These are phyloP conservation scores for Channa striata DNA, from an alignment of 2,797 vertebrate genomes.

Conservation along the genomic window DNA sequence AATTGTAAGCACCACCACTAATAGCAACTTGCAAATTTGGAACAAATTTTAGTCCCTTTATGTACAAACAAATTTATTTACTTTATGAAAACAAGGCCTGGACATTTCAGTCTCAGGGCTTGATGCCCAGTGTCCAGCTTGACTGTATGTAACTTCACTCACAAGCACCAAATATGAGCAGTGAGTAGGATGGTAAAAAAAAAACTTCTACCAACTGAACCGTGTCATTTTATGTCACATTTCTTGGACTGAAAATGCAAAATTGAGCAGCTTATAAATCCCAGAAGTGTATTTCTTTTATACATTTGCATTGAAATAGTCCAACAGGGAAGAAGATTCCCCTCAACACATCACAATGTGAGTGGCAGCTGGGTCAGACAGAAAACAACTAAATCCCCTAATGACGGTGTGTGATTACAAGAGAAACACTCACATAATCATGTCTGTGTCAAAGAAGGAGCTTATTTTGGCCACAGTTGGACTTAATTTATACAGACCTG, in stretches of 20 bases:
- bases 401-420: not conserved
- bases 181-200: too few relatives aligned
- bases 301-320: conserved; percentile 16
- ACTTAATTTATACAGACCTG: conserved; percentile 9
- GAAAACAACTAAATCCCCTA: not conserved
- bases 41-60: too few relatives aligned
- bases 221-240: not conserved
- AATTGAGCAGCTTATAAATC: not conserved
- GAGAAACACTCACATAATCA: conserved; percentile 1
- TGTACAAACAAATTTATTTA: too few relatives aligned
- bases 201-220: too few relatives aligned
- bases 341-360: conserved; percentile 1
- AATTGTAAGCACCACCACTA: too few relatives aligned
- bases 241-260: not conserved
- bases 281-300: conserved; percentile 6
- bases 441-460: conserved; percentile 1
- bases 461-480: conserved; percentile 1
- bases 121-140: too few relatives aligned
- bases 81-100: too few relatives aligned
- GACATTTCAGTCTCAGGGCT: too few relatives aligned
- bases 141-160: too few relatives aligned
- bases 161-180: too few relatives aligned
- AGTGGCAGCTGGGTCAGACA: not conserved
- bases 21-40: too few relatives aligned
- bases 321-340: conserved; percentile 7